Conservation (phyloP, 2,113 vertebrate species). For the Oreocharis arfaki region DNA sequence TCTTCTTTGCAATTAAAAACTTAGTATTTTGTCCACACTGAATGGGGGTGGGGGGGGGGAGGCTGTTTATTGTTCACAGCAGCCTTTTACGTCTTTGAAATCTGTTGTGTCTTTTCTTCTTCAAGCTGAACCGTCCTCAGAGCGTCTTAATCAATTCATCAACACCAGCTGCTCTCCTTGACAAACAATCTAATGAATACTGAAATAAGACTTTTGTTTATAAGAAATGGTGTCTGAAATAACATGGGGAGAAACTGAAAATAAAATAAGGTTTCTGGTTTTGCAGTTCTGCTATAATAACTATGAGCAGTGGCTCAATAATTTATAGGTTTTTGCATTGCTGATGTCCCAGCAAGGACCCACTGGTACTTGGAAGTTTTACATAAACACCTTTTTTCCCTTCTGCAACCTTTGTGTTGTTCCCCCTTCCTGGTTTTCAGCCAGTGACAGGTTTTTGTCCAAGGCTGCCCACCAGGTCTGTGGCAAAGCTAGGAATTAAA, state of each 20-base stretch:
- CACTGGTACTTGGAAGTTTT: not conserved
- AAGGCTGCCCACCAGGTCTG: not conserved
- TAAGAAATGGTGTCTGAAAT: not conserved
- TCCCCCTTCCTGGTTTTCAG: not conserved
- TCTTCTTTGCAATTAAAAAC: not conserved
- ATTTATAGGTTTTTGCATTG: not conserved
- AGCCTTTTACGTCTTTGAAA: not conserved
- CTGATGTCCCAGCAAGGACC: not conserved
- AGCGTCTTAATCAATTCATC: not conserved
- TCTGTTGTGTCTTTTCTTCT: not conserved
- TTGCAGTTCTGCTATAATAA: not conserved
- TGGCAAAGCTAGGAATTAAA: not conserved
- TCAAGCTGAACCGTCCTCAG: not conserved
- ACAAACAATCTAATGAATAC: constrained; percentile 13
- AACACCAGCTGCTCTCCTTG: constrained; percentile 17
- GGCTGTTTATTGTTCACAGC: not conserved
- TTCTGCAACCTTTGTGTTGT: not conserved
- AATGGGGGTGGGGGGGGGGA: not conserved
- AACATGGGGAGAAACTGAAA: not conserved
- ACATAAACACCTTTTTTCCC: not conserved
- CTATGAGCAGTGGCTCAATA: not conserved
- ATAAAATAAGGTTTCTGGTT: not conserved
- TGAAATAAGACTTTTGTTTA: not conserved
- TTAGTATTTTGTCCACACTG: not conserved
- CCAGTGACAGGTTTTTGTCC: not conserved